Base-by-base conservation (phyloP, 1,140 invertebrate species). In the Meteorus sp. region DNA sequence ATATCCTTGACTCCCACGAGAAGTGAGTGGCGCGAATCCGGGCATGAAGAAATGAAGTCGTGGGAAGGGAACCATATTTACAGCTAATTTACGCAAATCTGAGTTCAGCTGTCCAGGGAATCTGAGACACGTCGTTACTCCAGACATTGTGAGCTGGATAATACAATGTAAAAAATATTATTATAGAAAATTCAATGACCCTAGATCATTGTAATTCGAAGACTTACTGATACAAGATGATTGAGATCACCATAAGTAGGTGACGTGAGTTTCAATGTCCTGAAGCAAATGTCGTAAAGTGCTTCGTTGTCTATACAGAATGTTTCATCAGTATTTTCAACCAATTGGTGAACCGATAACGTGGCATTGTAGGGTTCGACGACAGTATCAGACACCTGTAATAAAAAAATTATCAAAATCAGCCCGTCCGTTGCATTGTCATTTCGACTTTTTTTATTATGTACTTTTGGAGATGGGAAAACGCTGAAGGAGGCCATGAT, bases 1-100 rank as follows among this genome's bases (percentile, higher is more conserved):
- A 77, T 93, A 93, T 63, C 88, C 85, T 65, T 92, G 83, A 51
- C 82, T 84, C 43, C 85, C 84, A 13, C 84, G 74, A 0, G 86
- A 84, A 1, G 85, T 87, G 0, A 96, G 81, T 6, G 94, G 92
- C 3, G 91, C 93, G 71, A 94, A 95, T 1, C 93, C 93, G 0
- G 86, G 85, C 78, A 88, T 86, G 71, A 88, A 88, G 78, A 89
- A 89, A 72, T 89, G 87, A 2, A 85, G 85, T 65, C 92, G 86
- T 39, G 94, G 88, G 81, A 92, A 96, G 33, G 92, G 92, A n/a
- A 94, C 92, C 94, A 96, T 95, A 77, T 94, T 94, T 17, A 94
- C 91, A 11, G 90, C 90, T 43, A 94, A 75, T 77, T 94, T 95
- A 11, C 91, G 80, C 19, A 95, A 80, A 81, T 94, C 92, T 5